Base-by-base conservation (phyloP, 2,888 invertebrate species). In the Adelognathus sp. region DNA sequence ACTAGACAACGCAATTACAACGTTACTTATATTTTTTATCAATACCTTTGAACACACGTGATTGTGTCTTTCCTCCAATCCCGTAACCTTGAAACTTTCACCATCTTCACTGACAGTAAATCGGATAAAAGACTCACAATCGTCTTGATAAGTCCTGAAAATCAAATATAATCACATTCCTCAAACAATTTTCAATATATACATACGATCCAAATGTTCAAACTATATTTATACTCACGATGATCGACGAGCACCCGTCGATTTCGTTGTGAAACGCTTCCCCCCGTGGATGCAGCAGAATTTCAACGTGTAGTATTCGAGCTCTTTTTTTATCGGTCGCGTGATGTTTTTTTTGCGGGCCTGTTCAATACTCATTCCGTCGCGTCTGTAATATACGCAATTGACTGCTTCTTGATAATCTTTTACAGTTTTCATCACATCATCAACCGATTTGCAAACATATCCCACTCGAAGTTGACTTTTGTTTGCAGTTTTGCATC, bases 271-370 rank as follows among this genome's bases (percentile, higher is more conserved):
- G 16, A 73, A 80, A 3, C 24, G 21, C 33, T 73, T 76, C 1
- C 76, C 71, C 0, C 71, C 71, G 7, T 71, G 64, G 3, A 76
- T 64, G 46, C 76, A 79, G n/a, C 29, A 50, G 24, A 50, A 79
- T 11, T 52, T 52, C 2, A 80, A 1, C 24, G 14, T 33, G 33
- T 78, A 69, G 24, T 63, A 78, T 27, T 63, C 21, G 11, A 74
- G 36, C 1, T 16, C 7, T 1, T 52, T 16, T 3, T 61, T 60
- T 0, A 69, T 54, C 2, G 1, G 31, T n/a, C 33, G 58, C 1
- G 16, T 16, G 31, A 69, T 44, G 1, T 44, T 24, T 11, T 52
- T 69, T 11, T 69, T 61, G 1, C 54, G 29, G 7, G 16, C 3
- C 6, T 50, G 58, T 3, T 9, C 11, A 18, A 74, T 58, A 3